phyloP scores from a whole-genome alignment of 1,140 invertebrate genomes.

The Aphidius ervi region DNA sequence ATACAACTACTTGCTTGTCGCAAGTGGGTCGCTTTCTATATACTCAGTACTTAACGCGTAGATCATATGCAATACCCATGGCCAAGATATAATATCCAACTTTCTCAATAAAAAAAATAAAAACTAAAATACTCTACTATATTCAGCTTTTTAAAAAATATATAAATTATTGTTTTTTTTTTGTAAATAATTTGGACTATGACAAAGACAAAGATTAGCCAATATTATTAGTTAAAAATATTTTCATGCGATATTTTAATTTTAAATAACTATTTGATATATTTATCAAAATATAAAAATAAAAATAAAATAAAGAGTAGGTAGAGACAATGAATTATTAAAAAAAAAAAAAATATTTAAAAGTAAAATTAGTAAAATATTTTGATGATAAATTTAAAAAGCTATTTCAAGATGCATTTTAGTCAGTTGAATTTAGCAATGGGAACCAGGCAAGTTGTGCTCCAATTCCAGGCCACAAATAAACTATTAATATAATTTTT shows the following conservation, averaged over 20 bases:
- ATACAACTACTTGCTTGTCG: conserved; percentile 46
- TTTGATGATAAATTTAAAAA: too few relatives aligned
- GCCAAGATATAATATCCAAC: neutral
- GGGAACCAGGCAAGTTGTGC: conserved; percentile 24
- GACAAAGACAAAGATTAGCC: neutral
- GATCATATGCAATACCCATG: neutral
- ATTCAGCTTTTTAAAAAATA: too few relatives aligned
- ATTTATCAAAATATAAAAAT: neutral
- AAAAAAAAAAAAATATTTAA: neutral
- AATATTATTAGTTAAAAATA: neutral
- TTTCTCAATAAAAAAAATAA: neutral
- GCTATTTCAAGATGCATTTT: conserved; percentile 6
- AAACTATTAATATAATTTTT: conserved; percentile 34
- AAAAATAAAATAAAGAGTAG: neutral
- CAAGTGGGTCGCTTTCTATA: conserved; percentile 49
- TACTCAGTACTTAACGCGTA: conserved; percentile 23
- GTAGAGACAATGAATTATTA: neutral
- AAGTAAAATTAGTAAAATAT: neutral
- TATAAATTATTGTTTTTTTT: too few relatives aligned
- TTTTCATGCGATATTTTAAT: too few relatives aligned
- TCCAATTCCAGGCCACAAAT: conserved; percentile 36
- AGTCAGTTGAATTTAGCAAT: neutral
- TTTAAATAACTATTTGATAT: neutral
- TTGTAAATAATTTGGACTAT: neutral
- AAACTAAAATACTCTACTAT: neutral